Conservation (phyloP, 2,113 vertebrate genomes). For the Syngnathus floridae region DNA sequence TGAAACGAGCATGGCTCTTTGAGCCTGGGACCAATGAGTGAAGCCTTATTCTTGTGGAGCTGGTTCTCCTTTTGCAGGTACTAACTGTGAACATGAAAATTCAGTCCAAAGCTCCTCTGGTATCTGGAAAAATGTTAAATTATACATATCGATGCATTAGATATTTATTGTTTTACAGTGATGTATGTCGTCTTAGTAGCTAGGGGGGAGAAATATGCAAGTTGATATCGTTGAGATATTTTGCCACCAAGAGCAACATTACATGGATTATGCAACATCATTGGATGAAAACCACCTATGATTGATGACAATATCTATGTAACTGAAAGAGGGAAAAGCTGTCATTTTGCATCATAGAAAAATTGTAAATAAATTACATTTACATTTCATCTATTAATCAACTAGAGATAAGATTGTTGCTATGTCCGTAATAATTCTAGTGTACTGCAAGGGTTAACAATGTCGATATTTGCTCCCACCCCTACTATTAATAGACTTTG, state of each 20-base stretch:
- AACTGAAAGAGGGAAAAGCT: background rate
- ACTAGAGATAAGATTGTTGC: background rate
- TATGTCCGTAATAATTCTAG: background rate
- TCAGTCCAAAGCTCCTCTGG: conserved; percentile 16
- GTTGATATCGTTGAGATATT: background rate
- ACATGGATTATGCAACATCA: background rate
- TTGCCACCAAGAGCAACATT: background rate
- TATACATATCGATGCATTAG: conserved; percentile 39
- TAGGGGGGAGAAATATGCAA: background rate
- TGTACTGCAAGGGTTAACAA: background rate
- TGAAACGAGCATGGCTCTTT: conserved; percentile 3
- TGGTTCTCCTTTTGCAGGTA: conserved; percentile 50
- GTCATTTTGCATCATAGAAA: background rate
- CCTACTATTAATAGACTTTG: background rate
- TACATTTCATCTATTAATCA: background rate
- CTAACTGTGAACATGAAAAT: conserved; percentile 36
- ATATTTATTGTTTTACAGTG: conserved; percentile 56
- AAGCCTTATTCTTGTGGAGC: conserved; percentile 45
- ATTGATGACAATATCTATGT: background rate
- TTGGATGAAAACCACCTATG: background rate
- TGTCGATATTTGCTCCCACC: background rate
- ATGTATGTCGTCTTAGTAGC: background rate
- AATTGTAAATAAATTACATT: background rate
- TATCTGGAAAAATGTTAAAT: conserved; percentile 39
- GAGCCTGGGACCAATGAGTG: conserved; percentile 26